Evolutionary conservation across 2,113 vertebrate genomes (phyloP), one percentile per base, ranked within the genome.

Genomic region (Mixornis gularis): DNA sequence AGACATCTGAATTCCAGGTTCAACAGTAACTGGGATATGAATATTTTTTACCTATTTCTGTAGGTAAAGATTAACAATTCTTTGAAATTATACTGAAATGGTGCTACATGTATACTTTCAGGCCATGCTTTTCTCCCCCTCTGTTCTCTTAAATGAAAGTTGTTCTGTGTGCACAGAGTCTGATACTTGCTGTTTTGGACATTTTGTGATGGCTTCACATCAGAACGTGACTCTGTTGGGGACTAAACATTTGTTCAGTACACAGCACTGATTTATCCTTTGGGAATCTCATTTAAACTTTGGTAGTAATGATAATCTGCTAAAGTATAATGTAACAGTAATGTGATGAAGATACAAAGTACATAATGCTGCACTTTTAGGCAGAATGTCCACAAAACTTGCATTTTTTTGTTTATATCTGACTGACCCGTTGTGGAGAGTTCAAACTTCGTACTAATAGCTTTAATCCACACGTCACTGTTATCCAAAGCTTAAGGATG

Each of bases 401-500:
- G 21, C 1, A 2, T 36, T 44, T 91, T 91, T 87, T 69, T 72
- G 8, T 26, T 79, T 76, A 0, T 44, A 7, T 82, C 66, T 79
- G 29, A 15, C 2, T 87, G 73, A 56, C 46, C 46, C 34, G 26
- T 85, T 12, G 2, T 26, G 21, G 46, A 55, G 73, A 62, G 46
- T 73, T 94, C 79, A 71, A 83, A 71, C 69, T 84, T 90, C 17
- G 68, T 73, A 3, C 52, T 91, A 17, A 64, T 6, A 52, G 51
- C 79, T 87, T 92, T 92, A 89, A 91, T 85, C 66, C 68, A 38
- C 66, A 68, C 1, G 2, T 85, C 84, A 41, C 59, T 32, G 41
- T 87, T 89, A 95, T 38, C 87, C 91, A 85, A 71, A 95, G 94
- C 81, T 96, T 92, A 94, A 56, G 74, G 79, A 77, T 2, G 43